Conservation (phyloP, 2,797 vertebrate species). For the Euphonia xanthogaster region DNA sequence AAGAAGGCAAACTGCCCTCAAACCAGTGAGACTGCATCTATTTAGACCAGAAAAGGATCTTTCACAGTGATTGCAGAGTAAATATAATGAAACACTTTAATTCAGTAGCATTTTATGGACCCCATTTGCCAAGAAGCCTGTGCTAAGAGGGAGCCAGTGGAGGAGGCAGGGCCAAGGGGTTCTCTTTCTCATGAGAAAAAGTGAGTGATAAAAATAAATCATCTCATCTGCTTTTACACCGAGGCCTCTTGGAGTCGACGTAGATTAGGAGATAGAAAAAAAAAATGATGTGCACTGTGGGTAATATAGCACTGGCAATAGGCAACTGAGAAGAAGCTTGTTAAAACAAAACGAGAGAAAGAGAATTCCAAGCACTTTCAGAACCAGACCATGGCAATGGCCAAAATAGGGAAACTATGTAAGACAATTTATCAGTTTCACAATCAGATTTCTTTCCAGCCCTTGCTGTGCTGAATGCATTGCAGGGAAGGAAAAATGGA, state of each 20-base stretch:
- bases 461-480: conserved; percentile 49
- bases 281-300: background rate
- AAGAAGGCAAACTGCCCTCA: background rate
- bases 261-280: background rate
- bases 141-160: background rate
- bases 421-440: conserved; percentile 71
- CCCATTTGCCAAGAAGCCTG: background rate
- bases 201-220: conserved; percentile 35
- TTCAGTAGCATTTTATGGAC: conserved; percentile 3
- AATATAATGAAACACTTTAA: background rate
- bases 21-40: background rate
- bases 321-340: conserved; percentile 4
- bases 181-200: conserved; percentile 4
- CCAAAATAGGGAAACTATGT: conserved; percentile 73
- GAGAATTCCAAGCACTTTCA: conserved; percentile 66
- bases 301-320: background rate
- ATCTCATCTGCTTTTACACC: conserved; percentile 20
- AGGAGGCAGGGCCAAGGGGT: conserved; percentile 1
- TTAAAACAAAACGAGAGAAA: conserved; percentile 60
- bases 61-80: background rate
- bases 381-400: conserved; percentile 60
- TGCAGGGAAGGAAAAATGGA: conserved; percentile 38
- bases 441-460: conserved; percentile 68
- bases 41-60: background rate
- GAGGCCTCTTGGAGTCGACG: background rate